Evolutionary conservation across 2,113 vertebrate genomes (phyloP).

Genomic region (Thunnus thynnus): DNA sequence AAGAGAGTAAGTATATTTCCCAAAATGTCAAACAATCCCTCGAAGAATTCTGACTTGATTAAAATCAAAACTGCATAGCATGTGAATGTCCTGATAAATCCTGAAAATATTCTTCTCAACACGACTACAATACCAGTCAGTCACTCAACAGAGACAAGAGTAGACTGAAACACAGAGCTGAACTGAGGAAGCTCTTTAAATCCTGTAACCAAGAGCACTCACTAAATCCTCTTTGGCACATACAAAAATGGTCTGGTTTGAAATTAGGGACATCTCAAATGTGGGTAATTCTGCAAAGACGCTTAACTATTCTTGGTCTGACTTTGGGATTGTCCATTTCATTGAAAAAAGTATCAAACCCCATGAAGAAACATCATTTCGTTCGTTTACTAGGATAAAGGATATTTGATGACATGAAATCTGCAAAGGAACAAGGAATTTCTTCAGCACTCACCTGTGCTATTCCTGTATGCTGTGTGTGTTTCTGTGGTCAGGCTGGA

Average conservation of each 20-base stretch:
- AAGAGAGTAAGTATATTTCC: not conserved
- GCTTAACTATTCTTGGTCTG: not conserved
- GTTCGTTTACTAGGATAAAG: not conserved
- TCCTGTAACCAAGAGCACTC: slow-evolving; percentile 9
- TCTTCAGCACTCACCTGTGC: slow-evolving; percentile 85
- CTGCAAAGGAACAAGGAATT: too few species aligned
- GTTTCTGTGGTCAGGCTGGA: slow-evolving; percentile 86
- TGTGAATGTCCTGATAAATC: not conserved
- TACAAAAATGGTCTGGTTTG: not conserved
- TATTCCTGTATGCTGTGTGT: slow-evolving; percentile 86
- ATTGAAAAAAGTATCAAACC: not conserved
- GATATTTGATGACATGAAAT: not conserved
- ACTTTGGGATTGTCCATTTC: not conserved
- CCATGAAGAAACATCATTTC: not conserved
- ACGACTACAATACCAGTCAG: not conserved
- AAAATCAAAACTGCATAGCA: not conserved
- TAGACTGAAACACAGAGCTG: not conserved
- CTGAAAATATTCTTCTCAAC: not conserved
- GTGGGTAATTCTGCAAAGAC: slow-evolving; percentile 15
- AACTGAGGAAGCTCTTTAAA: slow-evolving; percentile 10
- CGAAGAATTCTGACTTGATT: not conserved
- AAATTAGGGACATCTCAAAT: slow-evolving; percentile 10
- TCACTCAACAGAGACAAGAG: not conserved
- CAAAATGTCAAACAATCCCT: not conserved
- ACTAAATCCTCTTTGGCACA: slow-evolving; percentile 37